Evolutionary conservation across 2,113 vertebrate genomes (phyloP), one percentile per base, ranked within the genome.

Genomic region (Xiphorhynchus elegans): DNA sequence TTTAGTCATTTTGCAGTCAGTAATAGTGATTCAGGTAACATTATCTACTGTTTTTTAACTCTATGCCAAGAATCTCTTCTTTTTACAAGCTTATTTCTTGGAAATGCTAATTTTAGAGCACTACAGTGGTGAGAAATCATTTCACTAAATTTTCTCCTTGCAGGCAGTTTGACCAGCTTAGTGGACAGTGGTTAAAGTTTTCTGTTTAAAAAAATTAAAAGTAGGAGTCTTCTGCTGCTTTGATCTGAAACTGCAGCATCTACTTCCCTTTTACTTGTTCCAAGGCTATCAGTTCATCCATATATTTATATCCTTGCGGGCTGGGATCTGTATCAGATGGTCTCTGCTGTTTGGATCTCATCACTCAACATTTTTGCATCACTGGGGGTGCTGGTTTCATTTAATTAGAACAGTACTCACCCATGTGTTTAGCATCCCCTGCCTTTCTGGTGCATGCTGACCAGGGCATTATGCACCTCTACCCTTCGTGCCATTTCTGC

Each of bases 201-300:
- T 79, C 53, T 21, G 10, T 53, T 81, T 11, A 19, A 59, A 72
- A 59, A n/a, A 37, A 24, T 2, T 19, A 31, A 42, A 20, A 3
- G 19, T 70, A 49, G 46, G 44, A 58, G 12, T 89, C 94, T 96
- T 53, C 49, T 84, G 37, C 49, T 50, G 58, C 91, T 96, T 97
- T 96, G 74, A 89, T 89, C 77, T 92, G 40, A 76, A 84, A 73
- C 66, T 92, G 69, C 9, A 6, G 56, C 37, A 79, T 76, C 73
- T 91, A 82, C 37, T 95, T 90, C 53, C 60, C 49, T 66, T 96
- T 93, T 91, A 68, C 70, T 89, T 87, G 31, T 66, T 87, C 58
- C 84, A 87, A 93, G 68, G 68, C 76, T 78, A 82, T 53, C 33
- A 90, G 66, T 89, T 93, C 87, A 93, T 93, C 87, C 53, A 85